Base-by-base conservation (phyloP, 2,888 invertebrate species). In the Timandra comae region DNA sequence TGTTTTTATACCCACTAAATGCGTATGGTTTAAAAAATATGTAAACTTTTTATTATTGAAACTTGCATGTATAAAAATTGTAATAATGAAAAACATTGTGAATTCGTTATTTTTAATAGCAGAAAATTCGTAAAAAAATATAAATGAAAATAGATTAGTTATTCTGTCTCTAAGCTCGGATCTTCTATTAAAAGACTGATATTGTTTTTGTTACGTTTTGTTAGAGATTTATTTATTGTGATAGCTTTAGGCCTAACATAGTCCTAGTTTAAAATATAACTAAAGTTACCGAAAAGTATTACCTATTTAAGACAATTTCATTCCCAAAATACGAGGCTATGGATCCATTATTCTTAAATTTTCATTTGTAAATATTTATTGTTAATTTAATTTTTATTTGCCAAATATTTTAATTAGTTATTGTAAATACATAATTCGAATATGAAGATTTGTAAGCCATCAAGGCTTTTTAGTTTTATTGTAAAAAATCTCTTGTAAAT, bases 261-360 rank as follows among this genome's bases (percentile, higher is more conserved):
- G 24, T 24, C 11, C n/a, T 24, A 10, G 11, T 10, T 9, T 24
- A 11, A 24, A 57, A 63, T 63, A 68, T 71, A 69, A 81, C 80
- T 73, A 76, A 69, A 82, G 85, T 85, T 85, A 85, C 85, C 85
- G 72, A 65, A 67, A 80, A 82, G 82, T 84, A 84, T 85, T 85
- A 84, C 81, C 81, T 63, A 72, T 46, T 56, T 75, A 74, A 68
- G 66, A 65, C 16, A 22, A 26, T 19, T 21, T 65, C 41, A 49
- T 63, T 58, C 44, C 74, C 71, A 74, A 82, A 81, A 64, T 66
- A 41, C 56, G 56, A 61, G 77, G 77, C 77, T 80, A 76, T 78
- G 74, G 71, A 46, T 59, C 57, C 48, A 51, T 56, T 56, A 49
- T 51, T 53, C 63, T 49, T 49, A n/a, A 64, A 53, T 55, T 68